Evolutionary conservation across 2,113 vertebrate genomes (phyloP).

Genomic region (Odobenus rosmarus): DNA sequence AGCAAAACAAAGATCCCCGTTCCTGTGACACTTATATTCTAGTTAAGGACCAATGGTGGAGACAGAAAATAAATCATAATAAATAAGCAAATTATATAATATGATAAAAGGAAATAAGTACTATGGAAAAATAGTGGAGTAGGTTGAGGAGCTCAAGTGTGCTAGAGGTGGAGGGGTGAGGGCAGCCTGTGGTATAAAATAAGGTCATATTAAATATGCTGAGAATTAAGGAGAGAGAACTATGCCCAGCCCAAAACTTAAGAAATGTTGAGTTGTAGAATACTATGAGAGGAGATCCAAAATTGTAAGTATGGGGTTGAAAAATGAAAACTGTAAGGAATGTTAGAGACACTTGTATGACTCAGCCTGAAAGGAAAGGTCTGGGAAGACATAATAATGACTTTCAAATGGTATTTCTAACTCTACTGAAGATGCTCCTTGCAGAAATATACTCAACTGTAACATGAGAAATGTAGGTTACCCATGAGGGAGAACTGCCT

Average conservation of each 20-base stretch:
- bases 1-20: neutral
- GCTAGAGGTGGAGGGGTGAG: neutral
- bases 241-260: neutral
- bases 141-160: neutral
- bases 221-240: constrained; percentile 16
- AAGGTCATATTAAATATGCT: neutral
- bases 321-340: neutral
- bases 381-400: neutral
- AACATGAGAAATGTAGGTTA: neutral
- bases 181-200: neutral
- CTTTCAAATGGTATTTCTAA: neutral
- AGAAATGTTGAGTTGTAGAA: neutral
- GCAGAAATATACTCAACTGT: neutral
- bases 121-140: neutral
- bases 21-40: neutral
- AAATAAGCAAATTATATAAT: neutral
- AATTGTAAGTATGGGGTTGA: neutral
- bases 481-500: neutral
- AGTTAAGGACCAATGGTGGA: neutral
- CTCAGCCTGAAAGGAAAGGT: constrained; percentile 9
- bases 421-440: neutral
- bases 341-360: neutral
- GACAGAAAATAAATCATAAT: neutral
- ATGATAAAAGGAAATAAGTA: neutral
- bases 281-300: neutral